phyloP scores from a whole-genome alignment of 2,888 invertebrate species.

The Lobophora halterata region DNA sequence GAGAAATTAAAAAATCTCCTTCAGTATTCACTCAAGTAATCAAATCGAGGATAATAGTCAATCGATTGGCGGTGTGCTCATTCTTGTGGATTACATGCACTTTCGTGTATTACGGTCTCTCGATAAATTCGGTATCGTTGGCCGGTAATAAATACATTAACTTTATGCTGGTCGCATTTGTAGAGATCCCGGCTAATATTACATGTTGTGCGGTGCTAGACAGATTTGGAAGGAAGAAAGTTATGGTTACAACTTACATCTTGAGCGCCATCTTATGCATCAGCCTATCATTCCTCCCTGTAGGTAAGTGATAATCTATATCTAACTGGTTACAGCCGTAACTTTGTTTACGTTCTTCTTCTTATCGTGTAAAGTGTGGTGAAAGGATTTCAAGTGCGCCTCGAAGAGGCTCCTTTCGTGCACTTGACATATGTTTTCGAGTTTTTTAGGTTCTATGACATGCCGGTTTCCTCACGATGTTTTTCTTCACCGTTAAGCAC shows the following conservation, averaged over 20 bases:
- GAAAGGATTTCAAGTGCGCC: no score
- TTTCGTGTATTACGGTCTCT: slow-evolving; percentile 90
- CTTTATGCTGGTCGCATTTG: slow-evolving; percentile 83
- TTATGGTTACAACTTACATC: slow-evolving; percentile 82
- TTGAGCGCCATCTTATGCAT: slow-evolving; percentile 83
- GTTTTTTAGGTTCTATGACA: no score
- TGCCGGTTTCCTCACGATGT: no score
- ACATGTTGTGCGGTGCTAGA: slow-evolving; percentile 83
- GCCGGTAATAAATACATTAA: slow-evolving; percentile 89
- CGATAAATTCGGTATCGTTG: slow-evolving; percentile 87
- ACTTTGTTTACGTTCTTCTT: no score
- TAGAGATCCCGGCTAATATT: slow-evolving; percentile 88
- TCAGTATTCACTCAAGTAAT: slow-evolving; percentile 68
- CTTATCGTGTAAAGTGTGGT: no score
- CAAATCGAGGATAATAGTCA: slow-evolving; percentile 77
- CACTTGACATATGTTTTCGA: no score
- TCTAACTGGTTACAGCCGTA: no score
- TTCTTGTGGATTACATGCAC: slow-evolving; percentile 90
- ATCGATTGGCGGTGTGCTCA: slow-evolving; percentile 83
- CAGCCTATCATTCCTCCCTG: slow-evolving; percentile 80
- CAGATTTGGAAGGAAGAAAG: slow-evolving; percentile 82
- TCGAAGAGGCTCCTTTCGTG: no score
- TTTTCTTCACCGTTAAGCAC: no score
- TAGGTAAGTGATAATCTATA: slow-evolving; percentile 78
- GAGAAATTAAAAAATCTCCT: slow-evolving; percentile 33